Evolutionary conservation across 2,113 vertebrate species (phyloP).

Genomic region (Physeter macrocephalus): DNA sequence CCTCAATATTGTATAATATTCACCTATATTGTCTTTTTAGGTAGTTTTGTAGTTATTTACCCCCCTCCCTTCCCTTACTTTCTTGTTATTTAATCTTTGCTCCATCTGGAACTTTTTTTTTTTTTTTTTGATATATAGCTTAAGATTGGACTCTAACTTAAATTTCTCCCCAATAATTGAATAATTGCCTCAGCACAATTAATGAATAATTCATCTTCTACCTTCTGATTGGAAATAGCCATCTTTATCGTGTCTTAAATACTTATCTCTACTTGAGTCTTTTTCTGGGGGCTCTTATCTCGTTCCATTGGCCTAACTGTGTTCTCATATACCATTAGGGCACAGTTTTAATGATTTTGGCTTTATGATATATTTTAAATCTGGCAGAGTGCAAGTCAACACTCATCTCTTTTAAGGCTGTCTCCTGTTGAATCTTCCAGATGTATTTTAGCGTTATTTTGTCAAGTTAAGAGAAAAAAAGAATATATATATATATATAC

Average conservation of each 20-base stretch:
- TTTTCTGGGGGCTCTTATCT: slow-evolving; percentile 12
- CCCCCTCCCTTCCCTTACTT: background rate
- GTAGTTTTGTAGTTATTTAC: background rate
- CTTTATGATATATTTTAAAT: slow-evolving; percentile 47
- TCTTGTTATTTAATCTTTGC: slow-evolving; percentile 14
- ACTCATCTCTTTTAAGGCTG: background rate
- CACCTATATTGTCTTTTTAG: background rate
- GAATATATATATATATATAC: background rate
- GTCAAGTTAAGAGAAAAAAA: background rate
- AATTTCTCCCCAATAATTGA: slow-evolving; percentile 44
- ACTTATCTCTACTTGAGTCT: slow-evolving; percentile 37
- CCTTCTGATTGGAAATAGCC: background rate
- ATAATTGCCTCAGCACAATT: slow-evolving; percentile 39
- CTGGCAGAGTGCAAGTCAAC: background rate
- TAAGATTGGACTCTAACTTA: slow-evolving; percentile 12
- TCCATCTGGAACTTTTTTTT: slow-evolving; percentile 7
- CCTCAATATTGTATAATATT: background rate
- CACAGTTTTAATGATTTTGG: slow-evolving; percentile 41
- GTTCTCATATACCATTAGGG: background rate
- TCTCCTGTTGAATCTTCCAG: background rate
- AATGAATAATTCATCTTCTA: slow-evolving; percentile 56
- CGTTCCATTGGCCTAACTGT: background rate
- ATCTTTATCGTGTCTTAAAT: slow-evolving; percentile 31
- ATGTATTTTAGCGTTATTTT: slow-evolving; percentile 25
- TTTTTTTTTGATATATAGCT: background rate